phyloP scores from a whole-genome alignment of 2,113 vertebrate species.

The Semnornis frantzii region DNA sequence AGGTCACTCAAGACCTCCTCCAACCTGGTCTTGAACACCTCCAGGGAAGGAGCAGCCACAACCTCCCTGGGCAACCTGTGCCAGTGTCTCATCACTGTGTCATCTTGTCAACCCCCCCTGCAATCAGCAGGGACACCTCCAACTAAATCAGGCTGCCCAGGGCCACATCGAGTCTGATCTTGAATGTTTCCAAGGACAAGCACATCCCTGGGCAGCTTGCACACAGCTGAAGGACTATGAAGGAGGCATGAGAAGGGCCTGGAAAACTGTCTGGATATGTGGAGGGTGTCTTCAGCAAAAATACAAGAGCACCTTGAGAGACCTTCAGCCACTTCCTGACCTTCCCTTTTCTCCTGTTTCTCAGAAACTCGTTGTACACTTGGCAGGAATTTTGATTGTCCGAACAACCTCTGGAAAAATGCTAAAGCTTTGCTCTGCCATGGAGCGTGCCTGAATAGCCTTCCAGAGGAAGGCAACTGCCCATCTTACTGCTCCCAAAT shows the following conservation, averaged over 20 bases:
- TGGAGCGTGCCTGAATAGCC: constrained; percentile 1
- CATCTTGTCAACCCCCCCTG: too few species aligned
- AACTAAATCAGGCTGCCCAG: too few species aligned
- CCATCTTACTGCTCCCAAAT: constrained; percentile 35
- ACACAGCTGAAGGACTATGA: neutral
- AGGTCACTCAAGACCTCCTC: too few species aligned
- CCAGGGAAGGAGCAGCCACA: too few species aligned
- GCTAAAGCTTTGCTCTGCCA: neutral
- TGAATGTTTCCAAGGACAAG: too few species aligned
- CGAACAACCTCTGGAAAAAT: constrained; percentile 38
- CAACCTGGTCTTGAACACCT: too few species aligned
- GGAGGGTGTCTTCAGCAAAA: neutral
- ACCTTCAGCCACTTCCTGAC: constrained; percentile 33
- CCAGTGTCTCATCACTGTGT: too few species aligned
- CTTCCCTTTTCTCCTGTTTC: neutral
- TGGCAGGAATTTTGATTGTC: constrained; percentile 32
- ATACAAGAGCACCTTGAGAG: constrained; percentile 39
- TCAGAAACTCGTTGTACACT: neutral
- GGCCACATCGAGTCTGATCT: too few species aligned
- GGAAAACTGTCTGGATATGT: neutral
- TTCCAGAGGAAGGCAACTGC: constrained; percentile 62
- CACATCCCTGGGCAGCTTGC: neutral
- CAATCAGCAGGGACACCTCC: too few species aligned
- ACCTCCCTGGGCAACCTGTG: too few species aligned
- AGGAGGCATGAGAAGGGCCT: neutral